A percentile compares a stretch with the other conserved stretches of the same genome.
phyloP scores from a whole-genome alignment of 2,113 vertebrate genomes.

The Cynoglossus semilaevis region DNA sequence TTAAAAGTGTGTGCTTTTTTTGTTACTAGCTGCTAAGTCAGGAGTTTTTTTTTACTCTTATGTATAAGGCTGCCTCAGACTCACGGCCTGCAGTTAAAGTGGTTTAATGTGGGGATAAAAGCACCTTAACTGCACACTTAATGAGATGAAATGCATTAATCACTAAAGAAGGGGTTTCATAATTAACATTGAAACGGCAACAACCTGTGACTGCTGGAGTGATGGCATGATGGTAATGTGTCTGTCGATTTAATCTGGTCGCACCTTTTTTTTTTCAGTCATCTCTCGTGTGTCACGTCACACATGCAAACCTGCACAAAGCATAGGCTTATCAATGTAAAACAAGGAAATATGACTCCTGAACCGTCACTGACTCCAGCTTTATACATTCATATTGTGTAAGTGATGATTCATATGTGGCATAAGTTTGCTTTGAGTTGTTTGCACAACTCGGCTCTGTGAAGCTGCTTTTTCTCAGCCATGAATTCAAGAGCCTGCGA shows the following conservation, averaged over 20 bases:
- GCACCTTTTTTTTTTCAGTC: slow-evolving; percentile 23
- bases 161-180: slow-evolving; percentile 2
- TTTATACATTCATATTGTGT: slow-evolving; percentile 22
- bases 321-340: slow-evolving; percentile 3
- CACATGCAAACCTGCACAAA: slow-evolving; percentile 2
- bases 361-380: slow-evolving; percentile 12
- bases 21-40: slow-evolving; percentile 38
- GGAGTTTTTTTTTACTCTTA: slow-evolving; percentile 17
- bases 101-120: slow-evolving; percentile 47
- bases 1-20: slow-evolving; percentile 8
- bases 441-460: slow-evolving; percentile 41
- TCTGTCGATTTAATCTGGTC: slow-evolving; percentile 11
- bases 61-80: slow-evolving; percentile 34
- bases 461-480: slow-evolving; percentile 40
- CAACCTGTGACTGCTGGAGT: slow-evolving; percentile 30
- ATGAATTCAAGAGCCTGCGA: slow-evolving; percentile 42
- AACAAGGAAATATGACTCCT: slow-evolving; percentile 18
- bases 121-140: slow-evolving; percentile 39
- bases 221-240: slow-evolving; percentile 21
- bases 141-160: slow-evolving; percentile 55
- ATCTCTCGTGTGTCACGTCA: too few relatives aligned
- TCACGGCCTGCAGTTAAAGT: slow-evolving; percentile 22
- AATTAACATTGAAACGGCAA: too few relatives aligned
- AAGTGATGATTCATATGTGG: slow-evolving; percentile 46
- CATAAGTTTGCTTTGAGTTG: slow-evolving; percentile 51